Conservation (phyloP, 2,888 invertebrate genomes). For the Callinectes sapidus region DNA sequence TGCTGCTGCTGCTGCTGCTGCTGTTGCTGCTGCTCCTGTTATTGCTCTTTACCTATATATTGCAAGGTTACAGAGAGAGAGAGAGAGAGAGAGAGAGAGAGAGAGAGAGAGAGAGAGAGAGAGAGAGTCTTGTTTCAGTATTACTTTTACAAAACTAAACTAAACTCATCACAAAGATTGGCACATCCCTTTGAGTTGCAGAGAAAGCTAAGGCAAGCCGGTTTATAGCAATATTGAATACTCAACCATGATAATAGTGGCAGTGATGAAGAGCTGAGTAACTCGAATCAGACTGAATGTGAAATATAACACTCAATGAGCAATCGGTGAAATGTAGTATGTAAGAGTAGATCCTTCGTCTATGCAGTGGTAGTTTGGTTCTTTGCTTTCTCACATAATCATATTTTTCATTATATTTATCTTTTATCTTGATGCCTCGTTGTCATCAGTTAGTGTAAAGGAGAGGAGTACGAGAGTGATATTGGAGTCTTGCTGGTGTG, state of each 20-base stretch:
- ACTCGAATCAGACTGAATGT: not conserved
- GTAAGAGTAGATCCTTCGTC: too few relatives aligned
- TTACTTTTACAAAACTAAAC: too few relatives aligned
- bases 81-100: slow-evolving; percentile 16
- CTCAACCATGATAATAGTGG: not conserved
- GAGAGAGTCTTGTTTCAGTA: not conserved
- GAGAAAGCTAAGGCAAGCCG: too few relatives aligned
- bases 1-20: not conserved
- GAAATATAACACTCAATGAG: not conserved
- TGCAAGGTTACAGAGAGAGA: not conserved
- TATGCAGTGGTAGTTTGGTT: too few relatives aligned
- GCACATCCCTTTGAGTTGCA: too few relatives aligned
- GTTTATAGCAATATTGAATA: not conserved
- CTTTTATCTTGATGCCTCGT: too few relatives aligned
- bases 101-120: not conserved
- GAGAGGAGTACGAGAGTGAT: too few relatives aligned
- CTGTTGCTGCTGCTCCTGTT: not conserved
- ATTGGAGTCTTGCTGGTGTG: too few relatives aligned
- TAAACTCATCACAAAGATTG: too few relatives aligned
- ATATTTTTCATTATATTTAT: too few relatives aligned
- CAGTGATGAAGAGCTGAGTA: not conserved
- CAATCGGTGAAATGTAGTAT: not conserved
- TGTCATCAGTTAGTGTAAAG: too few relatives aligned
- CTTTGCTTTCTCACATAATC: too few relatives aligned
- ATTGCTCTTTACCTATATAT: not conserved